Evolutionary conservation across 2,113 vertebrate genomes (phyloP), one percentile per base, ranked within the genome.

Genomic region (Puffinus mauretanicus): DNA sequence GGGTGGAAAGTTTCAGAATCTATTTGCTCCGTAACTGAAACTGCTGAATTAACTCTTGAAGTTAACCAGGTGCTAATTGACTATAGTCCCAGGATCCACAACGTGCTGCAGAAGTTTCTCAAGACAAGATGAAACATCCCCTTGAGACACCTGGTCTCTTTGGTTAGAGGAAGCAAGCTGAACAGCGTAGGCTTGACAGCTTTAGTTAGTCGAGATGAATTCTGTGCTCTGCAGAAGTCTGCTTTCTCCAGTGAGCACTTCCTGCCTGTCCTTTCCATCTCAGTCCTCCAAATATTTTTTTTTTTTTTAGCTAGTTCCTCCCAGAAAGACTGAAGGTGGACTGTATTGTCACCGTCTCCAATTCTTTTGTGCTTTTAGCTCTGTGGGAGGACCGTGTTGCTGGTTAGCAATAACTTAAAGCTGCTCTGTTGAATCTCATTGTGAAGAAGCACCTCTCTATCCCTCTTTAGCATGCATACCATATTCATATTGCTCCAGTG

Each of bases 401-500:
- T 64, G 52, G 2, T 55, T 32, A 76, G 40, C 66, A 82, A 8
- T 25, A 24, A 12, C 66, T 72, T 57, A 34, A 61, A 85, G 65
- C 44, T 82, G 46, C 32, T 75, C 36, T 67, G 4, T 30, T 46
- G 36, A 40, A 3, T 44, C 36, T 78, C 21, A 1, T 51, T 16
- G 22, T 62, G 72, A 66, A 51, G 44, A 57, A 67, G 44, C 10
- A 17, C 47, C 27, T 36, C 22, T 32, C 42, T 29, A 19, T 0
- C 26, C 7, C 29, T 57, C 16, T 46, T 13, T 16, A 47, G 32
- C 34, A 24, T 19, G 3, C n/a, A 3, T 4, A 18, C 25, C 7
- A 1, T 1, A 0, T 38, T 62, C 13, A 1, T 26, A 7, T 2
- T n/a, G 36, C 36, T 46, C 10, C 27, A 19, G 26, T 10, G n/a